Percentiles rank a stretch among this genome's conserved stretches.
Conservation (phyloP, 23 tunicate genomes). For the Trididemnum miniatum region DNA sequence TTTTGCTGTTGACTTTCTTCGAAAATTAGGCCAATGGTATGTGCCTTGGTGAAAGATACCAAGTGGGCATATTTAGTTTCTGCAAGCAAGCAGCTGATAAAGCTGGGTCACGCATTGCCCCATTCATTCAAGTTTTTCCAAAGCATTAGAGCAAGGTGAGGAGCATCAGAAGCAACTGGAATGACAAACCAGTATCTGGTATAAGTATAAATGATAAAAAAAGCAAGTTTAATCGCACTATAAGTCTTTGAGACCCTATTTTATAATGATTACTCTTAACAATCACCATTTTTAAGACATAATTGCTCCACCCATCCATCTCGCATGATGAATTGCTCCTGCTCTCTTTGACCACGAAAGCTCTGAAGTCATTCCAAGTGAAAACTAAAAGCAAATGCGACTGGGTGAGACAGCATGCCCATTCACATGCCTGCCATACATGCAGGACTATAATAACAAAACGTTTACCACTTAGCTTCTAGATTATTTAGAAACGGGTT, state of each 20-base stretch:
- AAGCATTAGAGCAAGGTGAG: not conserved
- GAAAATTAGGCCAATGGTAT: conserved; percentile 12
- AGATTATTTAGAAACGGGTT: no score
- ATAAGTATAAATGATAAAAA: not conserved
- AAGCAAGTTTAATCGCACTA: no score
- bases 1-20: not conserved
- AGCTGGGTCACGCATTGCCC: conserved; percentile 16
- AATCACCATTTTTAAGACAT: conserved; percentile 1
- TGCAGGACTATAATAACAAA: not conserved
- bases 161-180: conserved; percentile 20
- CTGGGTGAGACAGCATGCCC: not conserved
- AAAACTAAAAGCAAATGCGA: not conserved
- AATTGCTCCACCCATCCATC: conserved; percentile 16
- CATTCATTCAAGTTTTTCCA: conserved; percentile 8
- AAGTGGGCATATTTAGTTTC: conserved; percentile 13
- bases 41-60: conserved; percentile 15
- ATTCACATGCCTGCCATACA: not conserved
- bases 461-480: not conserved
- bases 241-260: no score
- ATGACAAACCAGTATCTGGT: conserved; percentile 5
- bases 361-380: conserved; percentile 20
- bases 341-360: not conserved
- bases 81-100: conserved; percentile 4
- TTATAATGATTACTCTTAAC: not conserved
- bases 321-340: not conserved